Conservation (phyloP, 2,888 invertebrate genomes). For the Phlogophora meticulosa region DNA sequence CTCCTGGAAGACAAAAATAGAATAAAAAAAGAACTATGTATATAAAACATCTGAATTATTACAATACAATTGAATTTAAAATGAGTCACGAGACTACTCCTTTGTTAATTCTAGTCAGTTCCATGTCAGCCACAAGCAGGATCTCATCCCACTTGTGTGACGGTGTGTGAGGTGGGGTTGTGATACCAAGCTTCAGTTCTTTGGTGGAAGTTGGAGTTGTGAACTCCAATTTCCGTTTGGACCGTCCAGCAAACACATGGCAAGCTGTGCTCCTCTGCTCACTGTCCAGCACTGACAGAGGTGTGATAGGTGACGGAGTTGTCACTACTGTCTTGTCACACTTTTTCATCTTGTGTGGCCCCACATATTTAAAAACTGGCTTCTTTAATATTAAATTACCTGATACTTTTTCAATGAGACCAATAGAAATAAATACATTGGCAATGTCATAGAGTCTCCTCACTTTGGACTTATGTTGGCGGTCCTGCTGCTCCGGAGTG, state of each 20-base stretch:
- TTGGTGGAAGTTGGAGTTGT: constrained; percentile 82
- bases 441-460: constrained; percentile 95
- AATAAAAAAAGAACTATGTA: constrained; percentile 74
- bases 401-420: constrained; percentile 93
- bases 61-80: constrained; percentile 67
- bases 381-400: constrained; percentile 92
- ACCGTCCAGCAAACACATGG: constrained; percentile 82
- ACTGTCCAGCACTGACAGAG: constrained; percentile 78
- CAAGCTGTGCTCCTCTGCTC: constrained; percentile 76
- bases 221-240: constrained; percentile 88
- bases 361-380: constrained; percentile 93
- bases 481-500: constrained; percentile 88
- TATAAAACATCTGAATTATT: constrained; percentile 75
- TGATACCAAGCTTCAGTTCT: constrained; percentile 80
- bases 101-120: constrained; percentile 90
- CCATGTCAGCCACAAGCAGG: constrained; percentile 91
- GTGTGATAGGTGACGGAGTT: constrained; percentile 85
- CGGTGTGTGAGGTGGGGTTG: constrained; percentile 86
- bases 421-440: constrained; percentile 94
- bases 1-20: constrained; percentile 84
- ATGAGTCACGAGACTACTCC: constrained; percentile 82
- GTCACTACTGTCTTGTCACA: constrained; percentile 74
- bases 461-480: constrained; percentile 93
- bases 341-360: constrained; percentile 87
- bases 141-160: constrained; percentile 91